Conservation (phyloP, 2,113 vertebrate species). For the Malurus melanocephalus region DNA sequence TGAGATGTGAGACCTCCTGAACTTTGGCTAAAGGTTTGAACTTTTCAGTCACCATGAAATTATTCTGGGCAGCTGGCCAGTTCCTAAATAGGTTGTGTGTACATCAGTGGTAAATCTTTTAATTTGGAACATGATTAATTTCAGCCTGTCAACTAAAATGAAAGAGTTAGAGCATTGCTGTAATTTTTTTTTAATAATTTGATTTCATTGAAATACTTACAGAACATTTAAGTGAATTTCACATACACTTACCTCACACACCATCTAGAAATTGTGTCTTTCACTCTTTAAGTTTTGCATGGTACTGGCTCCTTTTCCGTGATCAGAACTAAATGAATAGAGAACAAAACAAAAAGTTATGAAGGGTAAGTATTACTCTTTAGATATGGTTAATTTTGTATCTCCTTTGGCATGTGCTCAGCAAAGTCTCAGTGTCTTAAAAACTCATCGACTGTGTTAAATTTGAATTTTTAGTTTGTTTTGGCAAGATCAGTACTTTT, state of each 20-base stretch:
- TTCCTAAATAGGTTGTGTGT: constrained; percentile 4
- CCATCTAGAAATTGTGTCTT: background rate
- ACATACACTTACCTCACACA: background rate
- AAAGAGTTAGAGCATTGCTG: background rate
- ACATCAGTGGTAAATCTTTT: constrained; percentile 14
- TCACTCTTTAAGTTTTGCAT: background rate
- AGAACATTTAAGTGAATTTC: background rate
- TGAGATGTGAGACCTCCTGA: background rate
- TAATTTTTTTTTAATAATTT: background rate
- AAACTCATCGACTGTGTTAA: background rate
- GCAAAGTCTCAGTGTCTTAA: background rate
- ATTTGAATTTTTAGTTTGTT: background rate
- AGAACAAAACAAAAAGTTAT: background rate
- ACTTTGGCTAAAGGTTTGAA: constrained; percentile 16
- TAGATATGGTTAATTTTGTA: background rate
- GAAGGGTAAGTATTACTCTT: background rate
- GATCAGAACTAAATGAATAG: background rate
- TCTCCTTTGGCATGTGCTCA: background rate
- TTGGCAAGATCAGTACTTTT: background rate
- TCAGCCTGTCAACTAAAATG: background rate
- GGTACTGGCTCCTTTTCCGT: background rate
- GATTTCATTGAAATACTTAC: background rate
- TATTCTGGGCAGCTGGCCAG: background rate
- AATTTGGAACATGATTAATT: constrained; percentile 18
- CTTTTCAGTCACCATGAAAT: constrained; percentile 3